Evolutionary conservation across 2,888 invertebrate genomes (phyloP).

Genomic region (Philhelius pedissequus): DNA sequence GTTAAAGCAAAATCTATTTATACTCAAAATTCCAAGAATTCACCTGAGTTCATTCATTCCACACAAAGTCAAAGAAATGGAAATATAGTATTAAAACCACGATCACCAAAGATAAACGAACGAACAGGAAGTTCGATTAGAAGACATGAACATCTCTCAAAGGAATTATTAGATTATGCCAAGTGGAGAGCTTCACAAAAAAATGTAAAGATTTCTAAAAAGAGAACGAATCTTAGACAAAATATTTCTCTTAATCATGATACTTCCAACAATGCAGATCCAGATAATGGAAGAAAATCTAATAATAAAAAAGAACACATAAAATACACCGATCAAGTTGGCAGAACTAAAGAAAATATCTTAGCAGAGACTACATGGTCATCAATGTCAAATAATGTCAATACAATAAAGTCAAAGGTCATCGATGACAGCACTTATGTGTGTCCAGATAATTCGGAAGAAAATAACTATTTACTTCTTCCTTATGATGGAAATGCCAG

Average conservation of each 20-base stretch:
- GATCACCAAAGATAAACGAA: neutral
- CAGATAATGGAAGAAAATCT: neutral
- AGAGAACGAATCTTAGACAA: too few relatives aligned
- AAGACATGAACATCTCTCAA: neutral
- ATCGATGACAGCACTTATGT: slow-evolving; percentile 34
- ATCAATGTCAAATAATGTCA: neutral
- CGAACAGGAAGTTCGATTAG: neutral
- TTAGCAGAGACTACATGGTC: neutral
- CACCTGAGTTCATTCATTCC: neutral
- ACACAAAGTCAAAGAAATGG: neutral
- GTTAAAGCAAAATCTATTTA: neutral
- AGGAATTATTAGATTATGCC: neutral
- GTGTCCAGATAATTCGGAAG: neutral
- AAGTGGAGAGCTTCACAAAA: neutral
- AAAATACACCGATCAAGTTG: neutral
- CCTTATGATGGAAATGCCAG: neutral
- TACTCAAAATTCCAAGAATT: neutral
- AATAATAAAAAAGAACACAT: neutral
- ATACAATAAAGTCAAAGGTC: neutral
- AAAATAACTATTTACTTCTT: slow-evolving; percentile 1
- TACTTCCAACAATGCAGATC: neutral
- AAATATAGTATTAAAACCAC: neutral
- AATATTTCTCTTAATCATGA: neutral
- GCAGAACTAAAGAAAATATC: neutral
- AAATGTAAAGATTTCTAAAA: too few relatives aligned